Percentiles rank a stretch among this genome's conserved stretches.
Conservation (phyloP, 2,888 invertebrate genomes). For the Corbicula japonica region DNA sequence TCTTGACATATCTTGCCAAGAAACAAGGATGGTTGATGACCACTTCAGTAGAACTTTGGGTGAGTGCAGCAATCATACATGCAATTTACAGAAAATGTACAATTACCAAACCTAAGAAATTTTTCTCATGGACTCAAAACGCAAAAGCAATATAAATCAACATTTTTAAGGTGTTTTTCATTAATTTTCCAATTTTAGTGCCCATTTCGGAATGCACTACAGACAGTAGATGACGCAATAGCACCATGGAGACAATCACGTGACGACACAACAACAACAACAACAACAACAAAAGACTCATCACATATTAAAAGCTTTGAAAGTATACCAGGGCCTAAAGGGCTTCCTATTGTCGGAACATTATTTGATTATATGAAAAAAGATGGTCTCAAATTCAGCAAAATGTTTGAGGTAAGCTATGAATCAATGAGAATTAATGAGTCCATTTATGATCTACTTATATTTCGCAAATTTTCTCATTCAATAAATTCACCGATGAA, state of each 20-base stretch:
- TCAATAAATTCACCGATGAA: too few species aligned
- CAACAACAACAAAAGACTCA: neutral
- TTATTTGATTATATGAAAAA: conserved; percentile 83
- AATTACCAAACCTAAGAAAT: neutral
- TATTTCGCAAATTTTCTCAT: too few species aligned
- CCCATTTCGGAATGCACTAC: conserved; percentile 72
- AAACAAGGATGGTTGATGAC: too few species aligned
- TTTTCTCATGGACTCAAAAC: neutral
- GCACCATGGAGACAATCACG: conserved; percentile 24
- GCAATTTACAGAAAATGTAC: too few species aligned
- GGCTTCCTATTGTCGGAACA: conserved; percentile 82
- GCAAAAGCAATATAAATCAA: neutral
- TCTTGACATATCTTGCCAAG: too few species aligned
- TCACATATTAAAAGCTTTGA: conserved; percentile 71
- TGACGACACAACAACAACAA: neutral
- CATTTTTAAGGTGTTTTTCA: neutral
- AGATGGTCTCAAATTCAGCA: conserved; percentile 83
- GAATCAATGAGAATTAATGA: too few species aligned
- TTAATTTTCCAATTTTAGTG: conserved; percentile 56
- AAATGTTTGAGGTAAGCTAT: conserved; percentile 85
- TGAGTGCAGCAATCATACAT: too few species aligned
- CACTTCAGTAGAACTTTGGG: too few species aligned
- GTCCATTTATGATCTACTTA: too few species aligned
- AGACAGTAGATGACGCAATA: conserved; percentile 62
- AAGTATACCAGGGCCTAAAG: conserved; percentile 84